These are phyloP conservation scores for Pseudomyrmex gracilis DNA, from an alignment of 1,140 invertebrate genomes.

Conservation along the genomic window DNA sequence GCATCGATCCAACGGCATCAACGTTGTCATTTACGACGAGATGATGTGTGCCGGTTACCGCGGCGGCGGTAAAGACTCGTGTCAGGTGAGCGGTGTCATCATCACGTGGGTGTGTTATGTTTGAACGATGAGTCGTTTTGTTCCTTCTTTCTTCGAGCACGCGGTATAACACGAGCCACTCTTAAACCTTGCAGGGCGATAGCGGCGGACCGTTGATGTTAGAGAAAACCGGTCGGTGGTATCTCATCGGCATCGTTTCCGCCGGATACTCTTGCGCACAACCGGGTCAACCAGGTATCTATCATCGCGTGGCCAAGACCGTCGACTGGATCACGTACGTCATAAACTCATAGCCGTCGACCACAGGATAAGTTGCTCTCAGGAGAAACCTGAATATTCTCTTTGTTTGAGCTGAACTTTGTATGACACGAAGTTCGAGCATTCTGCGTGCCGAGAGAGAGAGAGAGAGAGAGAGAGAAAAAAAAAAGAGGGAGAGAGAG, in stretches of 20 bases:
- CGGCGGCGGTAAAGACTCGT: slow-evolving; percentile 94
- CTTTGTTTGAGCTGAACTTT: slow-evolving; percentile 47
- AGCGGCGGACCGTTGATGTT: slow-evolving; percentile 96
- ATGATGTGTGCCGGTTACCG: slow-evolving; percentile 99
- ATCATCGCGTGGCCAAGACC: slow-evolving; percentile 96
- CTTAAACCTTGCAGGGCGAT: slow-evolving; percentile 88
- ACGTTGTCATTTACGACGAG: slow-evolving; percentile 97
- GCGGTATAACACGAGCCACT: not conserved
- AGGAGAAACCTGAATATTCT: not conserved
- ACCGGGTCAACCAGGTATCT: slow-evolving; percentile 96
- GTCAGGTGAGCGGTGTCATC: slow-evolving; percentile 87
- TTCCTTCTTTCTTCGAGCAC: not conserved
- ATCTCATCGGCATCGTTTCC: slow-evolving; percentile 95
- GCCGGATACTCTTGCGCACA: slow-evolving; percentile 97
- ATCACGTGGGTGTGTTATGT: slow-evolving; percentile 34
- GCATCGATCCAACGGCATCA: slow-evolving; percentile 93
- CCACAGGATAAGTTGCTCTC: not conserved
- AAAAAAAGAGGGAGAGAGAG: too few species aligned
- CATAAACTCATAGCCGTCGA: slow-evolving; percentile 81
- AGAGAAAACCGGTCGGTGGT: slow-evolving; percentile 94
- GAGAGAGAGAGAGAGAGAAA: too few species aligned
- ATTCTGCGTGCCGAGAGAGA: not conserved
- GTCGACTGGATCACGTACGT: slow-evolving; percentile 94
- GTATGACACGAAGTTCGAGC: slow-evolving; percentile 68
- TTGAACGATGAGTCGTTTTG: slow-evolving; percentile 27